A percentile compares a stretch with the other conserved stretches of the same genome.
Conservation (phyloP, 2,888 invertebrate genomes). For the Eupeodes luniger region DNA sequence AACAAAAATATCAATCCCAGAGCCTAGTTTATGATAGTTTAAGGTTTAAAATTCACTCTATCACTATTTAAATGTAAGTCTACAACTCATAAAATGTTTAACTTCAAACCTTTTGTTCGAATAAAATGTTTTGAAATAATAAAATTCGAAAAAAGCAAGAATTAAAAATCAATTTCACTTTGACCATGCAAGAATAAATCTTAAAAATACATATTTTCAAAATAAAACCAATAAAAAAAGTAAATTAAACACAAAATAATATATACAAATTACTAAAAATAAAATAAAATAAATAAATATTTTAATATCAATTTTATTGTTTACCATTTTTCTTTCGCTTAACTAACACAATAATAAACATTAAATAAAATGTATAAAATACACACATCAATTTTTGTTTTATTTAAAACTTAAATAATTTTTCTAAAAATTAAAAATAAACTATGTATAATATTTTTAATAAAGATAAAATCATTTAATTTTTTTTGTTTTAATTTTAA, state of each 20-base stretch:
- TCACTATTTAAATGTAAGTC: no score
- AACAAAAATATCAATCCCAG: no score
- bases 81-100: no score
- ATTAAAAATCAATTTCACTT: no score
- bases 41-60: no score
- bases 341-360: slow-evolving; percentile 13
- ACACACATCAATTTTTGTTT: slow-evolving; percentile 23
- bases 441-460: slow-evolving; percentile 8
- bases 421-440: slow-evolving; percentile 47
- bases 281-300: slow-evolving; percentile 30
- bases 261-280: neutral
- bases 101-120: no score
- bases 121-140: no score
- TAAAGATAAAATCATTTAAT: slow-evolving; percentile 24
- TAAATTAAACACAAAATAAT: slow-evolving; percentile 24
- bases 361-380: slow-evolving; percentile 25
- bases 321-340: slow-evolving; percentile 22
- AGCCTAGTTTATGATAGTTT: no score
- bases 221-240: neutral
- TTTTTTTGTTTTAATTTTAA: neutral
- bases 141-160: no score
- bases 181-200: no score
- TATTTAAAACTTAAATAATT: slow-evolving; percentile 7
- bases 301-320: slow-evolving; percentile 66
- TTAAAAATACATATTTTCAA: neutral